Percentiles rank a stretch among this genome's conserved stretches.
These are phyloP conservation scores for Hypomecis punctinalis DNA, from an alignment of 2,888 invertebrate species.

Conservation along the genomic window DNA sequence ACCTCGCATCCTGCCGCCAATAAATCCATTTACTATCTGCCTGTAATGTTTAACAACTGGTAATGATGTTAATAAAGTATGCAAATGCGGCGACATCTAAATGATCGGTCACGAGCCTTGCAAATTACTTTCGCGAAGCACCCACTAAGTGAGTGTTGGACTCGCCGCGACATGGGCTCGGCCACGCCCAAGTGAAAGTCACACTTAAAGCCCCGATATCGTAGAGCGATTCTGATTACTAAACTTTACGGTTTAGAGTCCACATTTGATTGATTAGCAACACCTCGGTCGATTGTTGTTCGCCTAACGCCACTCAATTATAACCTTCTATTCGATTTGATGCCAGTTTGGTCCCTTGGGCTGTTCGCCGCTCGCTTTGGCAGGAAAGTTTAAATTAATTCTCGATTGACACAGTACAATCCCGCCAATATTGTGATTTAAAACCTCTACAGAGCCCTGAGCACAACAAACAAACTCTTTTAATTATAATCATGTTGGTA, in stretches of 20 bases:
- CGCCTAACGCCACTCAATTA: slow-evolving; percentile 73
- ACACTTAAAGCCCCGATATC: slow-evolving; percentile 38
- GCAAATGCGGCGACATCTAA: slow-evolving; percentile 68
- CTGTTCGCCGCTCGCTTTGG: slow-evolving; percentile 72
- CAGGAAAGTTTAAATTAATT: slow-evolving; percentile 83
- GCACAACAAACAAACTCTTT: slow-evolving; percentile 53
- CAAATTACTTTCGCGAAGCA: slow-evolving; percentile 73
- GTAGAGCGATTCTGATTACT: slow-evolving; percentile 46
- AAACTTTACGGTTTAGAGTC: slow-evolving; percentile 49
- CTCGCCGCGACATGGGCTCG: slow-evolving; percentile 59
- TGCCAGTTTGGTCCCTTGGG: slow-evolving; percentile 75
- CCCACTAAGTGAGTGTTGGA: slow-evolving; percentile 72
- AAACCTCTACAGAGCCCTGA: slow-evolving; percentile 61
- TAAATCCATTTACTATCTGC: slow-evolving; percentile 63
- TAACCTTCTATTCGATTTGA: slow-evolving; percentile 82
- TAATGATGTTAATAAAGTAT: slow-evolving; percentile 71
- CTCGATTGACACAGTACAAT: slow-evolving; percentile 78
- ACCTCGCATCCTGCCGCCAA: slow-evolving; percentile 59
- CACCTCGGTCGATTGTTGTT: slow-evolving; percentile 66
- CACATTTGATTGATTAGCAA: slow-evolving; percentile 61
- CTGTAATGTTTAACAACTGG: slow-evolving; percentile 55
- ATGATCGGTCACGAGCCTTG: slow-evolving; percentile 66
- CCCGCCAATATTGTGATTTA: slow-evolving; percentile 71
- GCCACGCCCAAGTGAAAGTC: slow-evolving; percentile 54
- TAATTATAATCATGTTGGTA: slow-evolving; percentile 44